Evolutionary conservation across 1,140 invertebrate genomes (phyloP).

Genomic region (Caenorhabditis elegans): DNA sequence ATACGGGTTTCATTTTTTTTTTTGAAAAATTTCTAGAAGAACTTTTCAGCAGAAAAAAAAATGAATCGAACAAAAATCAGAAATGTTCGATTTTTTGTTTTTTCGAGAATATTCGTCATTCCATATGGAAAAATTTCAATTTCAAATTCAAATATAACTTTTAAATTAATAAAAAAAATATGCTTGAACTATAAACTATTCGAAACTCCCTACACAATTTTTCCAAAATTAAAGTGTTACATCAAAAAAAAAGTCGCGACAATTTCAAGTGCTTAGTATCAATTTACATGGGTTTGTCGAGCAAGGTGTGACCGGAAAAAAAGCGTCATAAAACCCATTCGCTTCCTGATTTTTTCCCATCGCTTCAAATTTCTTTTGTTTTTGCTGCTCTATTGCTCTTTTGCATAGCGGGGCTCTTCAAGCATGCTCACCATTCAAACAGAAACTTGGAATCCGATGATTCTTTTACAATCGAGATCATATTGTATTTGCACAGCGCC

Average conservation of each 20-base stretch:
- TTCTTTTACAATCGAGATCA: background rate
- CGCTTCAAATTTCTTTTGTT: background rate
- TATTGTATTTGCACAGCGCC: background rate
- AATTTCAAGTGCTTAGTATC: background rate
- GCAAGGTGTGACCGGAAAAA: slow-evolving; percentile 19
- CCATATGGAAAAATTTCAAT: too few relatives aligned
- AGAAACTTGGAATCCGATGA: background rate
- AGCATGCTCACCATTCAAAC: background rate
- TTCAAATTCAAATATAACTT: background rate
- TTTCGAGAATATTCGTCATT: too few relatives aligned
- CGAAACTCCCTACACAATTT: too few relatives aligned
- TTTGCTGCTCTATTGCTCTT: slow-evolving; percentile 10
- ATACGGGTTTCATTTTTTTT: too few relatives aligned
- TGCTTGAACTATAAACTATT: too few relatives aligned
- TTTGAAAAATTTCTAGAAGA: too few relatives aligned
- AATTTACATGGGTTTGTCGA: background rate
- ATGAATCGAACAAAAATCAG: too few relatives aligned
- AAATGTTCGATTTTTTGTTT: too few relatives aligned
- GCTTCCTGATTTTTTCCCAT: background rate
- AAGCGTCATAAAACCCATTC: background rate
- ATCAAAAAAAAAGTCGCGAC: background rate
- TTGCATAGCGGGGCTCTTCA: background rate
- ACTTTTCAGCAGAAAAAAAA: too few relatives aligned
- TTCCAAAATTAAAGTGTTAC: background rate
- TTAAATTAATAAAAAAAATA: too few relatives aligned